These are phyloP conservation scores for Dascyllus trimaculatus DNA, from an alignment of 2,113 vertebrate species.

Conservation along the genomic window DNA sequence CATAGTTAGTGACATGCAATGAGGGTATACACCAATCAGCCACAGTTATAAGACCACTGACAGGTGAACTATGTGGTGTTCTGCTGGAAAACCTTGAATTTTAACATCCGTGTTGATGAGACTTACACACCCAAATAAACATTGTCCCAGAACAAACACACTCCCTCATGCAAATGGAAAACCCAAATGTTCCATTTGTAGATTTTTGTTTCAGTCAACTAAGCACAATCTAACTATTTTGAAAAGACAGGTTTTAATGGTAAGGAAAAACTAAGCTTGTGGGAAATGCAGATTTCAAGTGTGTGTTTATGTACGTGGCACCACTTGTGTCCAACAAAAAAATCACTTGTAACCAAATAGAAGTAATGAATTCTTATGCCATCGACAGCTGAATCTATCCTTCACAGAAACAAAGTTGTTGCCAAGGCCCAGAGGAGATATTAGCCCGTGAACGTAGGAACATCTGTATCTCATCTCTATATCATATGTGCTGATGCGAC, in stretches of 20 bases:
- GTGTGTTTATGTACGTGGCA: background rate
- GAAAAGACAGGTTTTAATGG: background rate
- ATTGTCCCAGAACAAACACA: too few relatives aligned
- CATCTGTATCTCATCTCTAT: constrained; percentile 57
- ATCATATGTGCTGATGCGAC: constrained; percentile 60
- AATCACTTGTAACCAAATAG: constrained; percentile 25
- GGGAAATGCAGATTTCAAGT: background rate
- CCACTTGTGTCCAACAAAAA: background rate
- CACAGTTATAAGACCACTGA: too few relatives aligned
- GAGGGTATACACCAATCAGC: too few relatives aligned
- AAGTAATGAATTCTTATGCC: constrained; percentile 15
- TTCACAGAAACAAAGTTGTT: constrained; percentile 34
- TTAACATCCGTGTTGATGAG: too few relatives aligned
- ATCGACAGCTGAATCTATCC: constrained; percentile 32
- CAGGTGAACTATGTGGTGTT: too few relatives aligned
- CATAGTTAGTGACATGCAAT: too few relatives aligned
- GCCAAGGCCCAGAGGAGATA: constrained; percentile 44
- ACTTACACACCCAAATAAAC: too few relatives aligned
- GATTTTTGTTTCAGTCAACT: too few relatives aligned
- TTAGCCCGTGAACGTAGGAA: constrained; percentile 45
- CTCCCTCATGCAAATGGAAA: too few relatives aligned
- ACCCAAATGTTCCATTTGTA: too few relatives aligned
- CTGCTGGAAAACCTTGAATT: too few relatives aligned
- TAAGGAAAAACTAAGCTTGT: background rate
- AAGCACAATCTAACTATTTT: background rate